Base-by-base conservation (phyloP, 2,797 vertebrate genomes). In the Molossus molossus region DNA sequence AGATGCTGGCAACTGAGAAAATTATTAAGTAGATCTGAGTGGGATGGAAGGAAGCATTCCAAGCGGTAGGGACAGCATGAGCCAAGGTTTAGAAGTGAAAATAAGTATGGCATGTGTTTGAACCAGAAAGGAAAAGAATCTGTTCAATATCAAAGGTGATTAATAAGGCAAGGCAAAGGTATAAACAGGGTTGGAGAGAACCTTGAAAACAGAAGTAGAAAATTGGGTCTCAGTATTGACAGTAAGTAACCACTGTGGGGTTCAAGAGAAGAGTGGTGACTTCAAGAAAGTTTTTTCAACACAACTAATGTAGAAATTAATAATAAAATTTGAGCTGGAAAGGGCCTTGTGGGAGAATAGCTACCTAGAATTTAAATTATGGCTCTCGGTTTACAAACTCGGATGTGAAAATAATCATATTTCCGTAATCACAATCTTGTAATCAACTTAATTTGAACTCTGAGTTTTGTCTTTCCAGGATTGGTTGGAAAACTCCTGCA, bases 361-460 rank as follows among this genome's bases (percentile, higher is more conserved):
- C 50, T 60, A 72, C 11, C 1, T 72, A 65, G 64, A 89, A 81
- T 87, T 90, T 76, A 75, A 89, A 92, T 11, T 77, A 5, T 27
- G n/a, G 69, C 33, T 57, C 48, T 40, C 48, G 48, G 91, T 76
- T 91, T 62, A 94, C 10, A 91, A 70, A 87, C 11, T 76, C 29
- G 33, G 18, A 72, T 80, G 50, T 76, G 25, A 55, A 81, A 69
- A 40, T 90, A 67, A 87, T 84, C 53, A 62, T 33, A 67, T 80
- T 86, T 73, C 81, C 33, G 57, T 50, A 81, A 40, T 73, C 40
- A 60, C 23, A 60, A 27, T 37, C 65, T 86, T 94, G 57, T 14
- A 55, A 27, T 62, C 33, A 70, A 60, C 70, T 69, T 55, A 62
- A 33, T 62, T 94, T 76, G 57, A 87, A 60, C 25, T 67, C 15